Evolutionary conservation across 2,888 invertebrate species (phyloP).

Genomic region (Pheosia tremula): DNA sequence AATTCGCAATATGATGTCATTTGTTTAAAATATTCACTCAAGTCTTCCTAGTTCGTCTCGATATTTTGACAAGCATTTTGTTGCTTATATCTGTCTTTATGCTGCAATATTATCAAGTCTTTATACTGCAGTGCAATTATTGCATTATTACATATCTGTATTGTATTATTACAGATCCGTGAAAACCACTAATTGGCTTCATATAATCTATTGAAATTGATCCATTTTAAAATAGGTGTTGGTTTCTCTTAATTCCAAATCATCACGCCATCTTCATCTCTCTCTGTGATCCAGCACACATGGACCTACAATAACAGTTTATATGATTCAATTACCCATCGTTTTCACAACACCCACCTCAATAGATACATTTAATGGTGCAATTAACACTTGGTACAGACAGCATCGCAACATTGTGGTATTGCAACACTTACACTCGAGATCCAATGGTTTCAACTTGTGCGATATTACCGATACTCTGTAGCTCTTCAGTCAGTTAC

Average conservation of each 20-base stretch:
- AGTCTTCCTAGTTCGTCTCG: no score
- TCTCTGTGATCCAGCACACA: neutral
- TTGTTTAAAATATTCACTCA: no score
- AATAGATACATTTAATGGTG: constrained; percentile 30
- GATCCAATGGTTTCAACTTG: constrained; percentile 29
- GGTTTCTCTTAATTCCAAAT: neutral
- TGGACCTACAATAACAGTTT: neutral
- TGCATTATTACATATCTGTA: no score
- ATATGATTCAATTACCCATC: constrained; percentile 7
- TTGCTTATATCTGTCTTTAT: no score
- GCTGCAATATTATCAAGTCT: no score
- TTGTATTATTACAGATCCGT: no score
- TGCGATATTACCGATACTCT: constrained; percentile 10
- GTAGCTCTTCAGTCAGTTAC: neutral
- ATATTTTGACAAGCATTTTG: no score
- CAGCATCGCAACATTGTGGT: constrained; percentile 42
- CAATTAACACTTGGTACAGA: constrained; percentile 30
- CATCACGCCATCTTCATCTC: neutral
- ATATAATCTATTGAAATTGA: no score
- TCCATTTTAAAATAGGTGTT: no score
- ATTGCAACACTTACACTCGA: constrained; percentile 40
- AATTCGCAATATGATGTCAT: no score
- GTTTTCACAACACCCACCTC: constrained; percentile 5
- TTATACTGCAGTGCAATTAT: no score
- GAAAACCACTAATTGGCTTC: no score